phyloP scores from a whole-genome alignment of 23 tunicate species.

The Ascidia mentula region DNA sequence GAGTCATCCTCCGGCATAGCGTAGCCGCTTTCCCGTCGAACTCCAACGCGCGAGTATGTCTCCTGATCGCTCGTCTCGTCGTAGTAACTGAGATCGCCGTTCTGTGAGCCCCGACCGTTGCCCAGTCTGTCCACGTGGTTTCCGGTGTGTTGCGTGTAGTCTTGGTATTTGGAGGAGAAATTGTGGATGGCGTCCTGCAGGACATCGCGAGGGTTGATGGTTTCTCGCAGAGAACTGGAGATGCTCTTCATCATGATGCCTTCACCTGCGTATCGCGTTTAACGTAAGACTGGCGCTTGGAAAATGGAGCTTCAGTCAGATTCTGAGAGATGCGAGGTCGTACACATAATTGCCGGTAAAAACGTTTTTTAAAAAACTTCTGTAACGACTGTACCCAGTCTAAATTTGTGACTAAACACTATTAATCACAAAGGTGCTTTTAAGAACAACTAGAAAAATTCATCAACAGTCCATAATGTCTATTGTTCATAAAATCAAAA shows the following conservation, averaged over 20 bases:
- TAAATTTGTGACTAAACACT: too few species aligned
- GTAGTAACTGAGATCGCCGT: background rate
- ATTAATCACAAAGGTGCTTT: too few species aligned
- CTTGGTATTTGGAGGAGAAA: conserved; percentile 62
- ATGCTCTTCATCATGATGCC: conserved; percentile 55
- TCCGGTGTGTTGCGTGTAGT: conserved; percentile 72
- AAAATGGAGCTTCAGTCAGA: too few species aligned
- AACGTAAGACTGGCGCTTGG: too few species aligned
- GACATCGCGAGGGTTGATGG: conserved; percentile 73
- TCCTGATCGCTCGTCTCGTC: conserved; percentile 1
- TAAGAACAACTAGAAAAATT: too few species aligned
- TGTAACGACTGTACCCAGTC: too few species aligned
- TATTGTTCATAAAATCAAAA: too few species aligned
- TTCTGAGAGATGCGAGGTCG: too few species aligned
- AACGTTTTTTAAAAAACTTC: too few species aligned
- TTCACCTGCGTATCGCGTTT: conserved; percentile 22
- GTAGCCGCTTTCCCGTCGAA: background rate
- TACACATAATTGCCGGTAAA: too few species aligned
- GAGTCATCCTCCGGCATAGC: conserved; percentile 6
- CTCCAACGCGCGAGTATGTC: background rate
- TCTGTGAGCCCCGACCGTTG: background rate
- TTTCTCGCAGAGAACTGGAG: conserved; percentile 74
- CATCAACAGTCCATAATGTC: too few species aligned
- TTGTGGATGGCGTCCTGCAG: conserved; percentile 92
- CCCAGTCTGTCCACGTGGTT: background rate